Evolutionary conservation across 1,140 invertebrate genomes (phyloP).

Genomic region (Eupeodes corollae): DNA sequence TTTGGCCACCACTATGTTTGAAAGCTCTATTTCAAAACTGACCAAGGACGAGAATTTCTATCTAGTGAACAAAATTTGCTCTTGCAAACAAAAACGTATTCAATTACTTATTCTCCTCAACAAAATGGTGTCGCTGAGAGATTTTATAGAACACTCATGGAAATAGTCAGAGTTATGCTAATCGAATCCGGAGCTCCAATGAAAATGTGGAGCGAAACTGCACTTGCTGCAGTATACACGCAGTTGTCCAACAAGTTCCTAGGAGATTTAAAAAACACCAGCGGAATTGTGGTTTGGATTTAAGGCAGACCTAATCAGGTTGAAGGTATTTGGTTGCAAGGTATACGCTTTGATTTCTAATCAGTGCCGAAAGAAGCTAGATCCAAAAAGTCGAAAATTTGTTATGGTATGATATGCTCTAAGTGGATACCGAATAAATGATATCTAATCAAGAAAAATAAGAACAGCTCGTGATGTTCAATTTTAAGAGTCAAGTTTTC

Average conservation of each 20-base stretch:
- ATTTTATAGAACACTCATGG: slow-evolving; percentile 20
- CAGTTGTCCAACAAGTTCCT: slow-evolving; percentile 10
- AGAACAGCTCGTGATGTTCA: slow-evolving; percentile 12
- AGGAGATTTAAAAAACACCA: slow-evolving; percentile 11
- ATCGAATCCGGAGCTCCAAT: slow-evolving; percentile 9
- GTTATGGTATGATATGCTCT: slow-evolving; percentile 16
- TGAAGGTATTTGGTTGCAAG: slow-evolving; percentile 21
- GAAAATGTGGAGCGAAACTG: slow-evolving; percentile 24
- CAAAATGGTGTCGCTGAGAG: slow-evolving; percentile 27
- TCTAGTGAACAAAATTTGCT: too few relatives aligned
- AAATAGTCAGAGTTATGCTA: slow-evolving; percentile 16
- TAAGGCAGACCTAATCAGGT: slow-evolving; percentile 16
- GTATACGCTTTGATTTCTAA: slow-evolving; percentile 11
- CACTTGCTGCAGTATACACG: slow-evolving; percentile 14
- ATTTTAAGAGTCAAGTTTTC: slow-evolving; percentile 7
- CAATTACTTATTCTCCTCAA: slow-evolving; percentile 22
- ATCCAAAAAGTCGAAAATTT: slow-evolving; percentile 8
- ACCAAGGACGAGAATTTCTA: too few relatives aligned
- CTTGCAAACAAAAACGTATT: too few relatives aligned
- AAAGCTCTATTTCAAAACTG: too few relatives aligned
- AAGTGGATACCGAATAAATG: slow-evolving; percentile 19
- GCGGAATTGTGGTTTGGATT: slow-evolving; percentile 22
- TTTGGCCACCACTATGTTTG: too few relatives aligned
- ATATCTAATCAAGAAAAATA: slow-evolving; percentile 15
- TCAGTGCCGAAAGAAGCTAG: slow-evolving; percentile 9